Conservation (phyloP, 2,113 vertebrate genomes). For the Miniopterus natalensis region DNA sequence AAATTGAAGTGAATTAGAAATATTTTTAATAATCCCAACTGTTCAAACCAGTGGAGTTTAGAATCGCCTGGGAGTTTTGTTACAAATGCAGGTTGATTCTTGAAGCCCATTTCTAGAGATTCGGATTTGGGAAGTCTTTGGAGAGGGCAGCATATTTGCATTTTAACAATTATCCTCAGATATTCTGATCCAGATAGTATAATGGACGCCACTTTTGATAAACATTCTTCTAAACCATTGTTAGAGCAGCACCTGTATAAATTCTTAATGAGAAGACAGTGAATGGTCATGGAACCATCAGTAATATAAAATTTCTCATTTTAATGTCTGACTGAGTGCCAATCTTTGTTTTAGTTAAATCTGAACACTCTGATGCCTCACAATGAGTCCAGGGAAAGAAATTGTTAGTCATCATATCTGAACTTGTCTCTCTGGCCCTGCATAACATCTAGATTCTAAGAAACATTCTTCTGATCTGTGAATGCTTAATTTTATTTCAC, state of each 20-base stretch:
- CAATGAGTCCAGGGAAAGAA: neutral
- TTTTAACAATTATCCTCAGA: neutral
- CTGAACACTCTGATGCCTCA: neutral
- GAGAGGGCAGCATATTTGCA: neutral
- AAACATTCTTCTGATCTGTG: neutral
- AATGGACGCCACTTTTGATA: neutral
- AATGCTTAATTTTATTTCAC: slow-evolving; percentile 3
- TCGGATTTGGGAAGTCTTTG: neutral
- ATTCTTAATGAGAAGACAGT: neutral
- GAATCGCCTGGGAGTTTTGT: neutral
- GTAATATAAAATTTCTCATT: slow-evolving; percentile 1
- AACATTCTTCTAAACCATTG: neutral
- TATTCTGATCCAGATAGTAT: neutral
- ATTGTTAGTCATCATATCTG: neutral
- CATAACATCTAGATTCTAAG: neutral
- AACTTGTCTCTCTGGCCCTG: neutral
- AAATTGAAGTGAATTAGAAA: slow-evolving; percentile 7
- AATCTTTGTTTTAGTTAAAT: neutral
- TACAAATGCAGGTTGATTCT: neutral
- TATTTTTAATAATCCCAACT: neutral
- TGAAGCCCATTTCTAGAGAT: neutral
- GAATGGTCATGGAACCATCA: neutral
- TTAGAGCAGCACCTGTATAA: neutral
- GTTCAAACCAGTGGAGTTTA: neutral
- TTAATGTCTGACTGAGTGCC: neutral